phyloP scores from a whole-genome alignment of 1,140 invertebrate species.

The Sarcophaga peregrina region DNA sequence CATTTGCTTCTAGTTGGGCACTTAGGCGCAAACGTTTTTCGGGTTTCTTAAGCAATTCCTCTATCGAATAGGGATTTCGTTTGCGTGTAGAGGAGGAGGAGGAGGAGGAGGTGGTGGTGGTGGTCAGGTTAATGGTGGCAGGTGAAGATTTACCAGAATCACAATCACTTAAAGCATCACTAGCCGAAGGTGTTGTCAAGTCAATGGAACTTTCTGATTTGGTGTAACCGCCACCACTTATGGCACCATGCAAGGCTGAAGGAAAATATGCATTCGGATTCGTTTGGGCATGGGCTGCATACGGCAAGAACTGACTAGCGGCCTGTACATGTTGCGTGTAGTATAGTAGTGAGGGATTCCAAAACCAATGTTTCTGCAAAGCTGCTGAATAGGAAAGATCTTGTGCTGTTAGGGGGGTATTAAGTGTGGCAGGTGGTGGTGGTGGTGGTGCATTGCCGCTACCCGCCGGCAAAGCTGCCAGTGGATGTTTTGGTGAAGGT shows the following conservation, averaged over 20 bases:
- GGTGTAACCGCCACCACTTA: constrained; percentile 44
- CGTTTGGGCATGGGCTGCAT: constrained; percentile 42
- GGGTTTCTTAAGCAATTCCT: constrained; percentile 84
- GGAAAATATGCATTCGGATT: constrained; percentile 42
- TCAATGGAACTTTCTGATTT: constrained; percentile 64
- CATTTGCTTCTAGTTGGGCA: constrained; percentile 35
- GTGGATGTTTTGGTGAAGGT: constrained; percentile 52
- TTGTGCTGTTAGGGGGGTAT: constrained; percentile 52
- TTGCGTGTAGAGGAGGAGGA: constrained; percentile 69
- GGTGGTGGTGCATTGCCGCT: neutral
- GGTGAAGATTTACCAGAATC: constrained; percentile 65
- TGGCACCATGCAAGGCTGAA: neutral
- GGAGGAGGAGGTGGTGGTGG: constrained; percentile 27
- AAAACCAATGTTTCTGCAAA: constrained; percentile 64
- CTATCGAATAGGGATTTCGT: constrained; percentile 86
- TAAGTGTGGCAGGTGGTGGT: no score
- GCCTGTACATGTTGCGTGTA: constrained; percentile 61
- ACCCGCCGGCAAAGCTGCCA: neutral
- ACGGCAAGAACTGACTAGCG: constrained; percentile 57
- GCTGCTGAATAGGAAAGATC: constrained; percentile 57
- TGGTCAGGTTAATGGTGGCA: constrained; percentile 48
- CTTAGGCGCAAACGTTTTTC: constrained; percentile 68
- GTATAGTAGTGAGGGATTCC: constrained; percentile 63
- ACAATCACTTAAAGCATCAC: constrained; percentile 49
- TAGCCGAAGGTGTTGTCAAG: constrained; percentile 50